Base-by-base conservation (phyloP, 2,113 vertebrate species). In the Ptilonorhynchus violaceus region DNA sequence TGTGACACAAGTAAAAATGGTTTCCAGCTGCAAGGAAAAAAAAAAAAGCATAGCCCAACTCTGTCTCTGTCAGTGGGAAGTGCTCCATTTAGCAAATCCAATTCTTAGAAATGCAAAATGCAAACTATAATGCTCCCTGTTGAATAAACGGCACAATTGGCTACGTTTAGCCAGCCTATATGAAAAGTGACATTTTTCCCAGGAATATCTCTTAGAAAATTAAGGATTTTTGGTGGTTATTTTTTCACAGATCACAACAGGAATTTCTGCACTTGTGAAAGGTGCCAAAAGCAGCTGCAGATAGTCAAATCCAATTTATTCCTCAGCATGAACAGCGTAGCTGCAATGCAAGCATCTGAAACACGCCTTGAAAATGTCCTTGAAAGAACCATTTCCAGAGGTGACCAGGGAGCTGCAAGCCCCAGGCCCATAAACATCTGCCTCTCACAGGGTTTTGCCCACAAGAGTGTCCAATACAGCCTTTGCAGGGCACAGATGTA, bases 241-340 rank as follows among this genome's bases (percentile, higher is more conserved):
- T 90, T 93, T 86, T 80, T 75, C 64, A 63, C 60, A 86, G 68
- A 84, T 86, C 72, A 87, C 64, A 70, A 88, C 9, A 17, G 82
- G 85, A 88, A 91, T 95, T 86, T 70, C 77, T 88, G 52, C 76
- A 93, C 44, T 67, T 78, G 64, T 64, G 85, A 88, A 93, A 95
- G 88, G 85, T 95, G 92, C 92, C 96, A 93, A 94, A 94, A 94
- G 90, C 95, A 93, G 85, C 90, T 93, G 93, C 79, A 91, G 85
- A 92, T 18, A 94, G 82, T 90, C 92, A 93, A 91, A 91, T 75
- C 79, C 96, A 88, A 79, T 94, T 94, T 96, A 94, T 93, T 85
- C 89, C 93, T 78, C 67, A 92, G 93, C 78, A 92, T 59, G 90
- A 95, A 11, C 58, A 50, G 59, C 7, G 6, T 1, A 79, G 93